These are phyloP conservation scores for Hoplodrina ambigua DNA, from an alignment of 2,888 invertebrate genomes.

Conservation along the genomic window DNA sequence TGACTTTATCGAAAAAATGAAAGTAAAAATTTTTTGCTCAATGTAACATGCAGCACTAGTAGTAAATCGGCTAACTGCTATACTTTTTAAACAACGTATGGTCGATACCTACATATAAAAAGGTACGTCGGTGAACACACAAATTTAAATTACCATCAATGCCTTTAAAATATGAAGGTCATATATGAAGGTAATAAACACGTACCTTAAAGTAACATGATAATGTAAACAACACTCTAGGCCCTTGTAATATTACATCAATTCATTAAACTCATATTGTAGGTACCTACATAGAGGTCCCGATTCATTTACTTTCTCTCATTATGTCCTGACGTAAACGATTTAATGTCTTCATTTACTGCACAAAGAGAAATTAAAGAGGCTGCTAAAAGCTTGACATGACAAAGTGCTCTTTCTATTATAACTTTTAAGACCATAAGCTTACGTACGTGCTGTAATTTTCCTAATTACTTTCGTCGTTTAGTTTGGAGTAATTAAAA, in stretches of 20 bases:
- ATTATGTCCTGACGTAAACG: slow-evolving; percentile 84
- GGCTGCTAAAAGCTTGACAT: slow-evolving; percentile 88
- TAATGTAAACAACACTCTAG: slow-evolving; percentile 44
- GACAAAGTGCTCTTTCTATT: slow-evolving; percentile 88
- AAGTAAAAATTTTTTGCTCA: too few relatives aligned
- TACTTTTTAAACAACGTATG: too few relatives aligned
- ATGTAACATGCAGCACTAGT: too few relatives aligned
- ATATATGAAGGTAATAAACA: too few relatives aligned
- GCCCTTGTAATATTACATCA: slow-evolving; percentile 61
- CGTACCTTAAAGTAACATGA: slow-evolving; percentile 8
- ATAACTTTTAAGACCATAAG: slow-evolving; percentile 87
- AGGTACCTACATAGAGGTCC: slow-evolving; percentile 48
- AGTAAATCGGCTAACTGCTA: too few relatives aligned
- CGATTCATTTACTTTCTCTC: slow-evolving; percentile 79
- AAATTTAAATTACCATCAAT: not conserved
- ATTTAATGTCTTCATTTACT: slow-evolving; percentile 89
- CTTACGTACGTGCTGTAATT: slow-evolving; percentile 84
- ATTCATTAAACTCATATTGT: slow-evolving; percentile 68
- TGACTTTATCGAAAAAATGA: too few relatives aligned
- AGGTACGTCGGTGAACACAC: too few relatives aligned
- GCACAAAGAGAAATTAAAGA: slow-evolving; percentile 89
- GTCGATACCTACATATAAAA: too few relatives aligned
- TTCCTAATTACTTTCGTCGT: slow-evolving; percentile 82
- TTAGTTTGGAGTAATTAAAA: slow-evolving; percentile 66
- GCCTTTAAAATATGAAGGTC: slow-evolving; percentile 23